Percentiles rank a stretch among this genome's conserved stretches.
Evolutionary conservation across 2,888 invertebrate species (phyloP).

Genomic region (Phyto melanocephala): DNA sequence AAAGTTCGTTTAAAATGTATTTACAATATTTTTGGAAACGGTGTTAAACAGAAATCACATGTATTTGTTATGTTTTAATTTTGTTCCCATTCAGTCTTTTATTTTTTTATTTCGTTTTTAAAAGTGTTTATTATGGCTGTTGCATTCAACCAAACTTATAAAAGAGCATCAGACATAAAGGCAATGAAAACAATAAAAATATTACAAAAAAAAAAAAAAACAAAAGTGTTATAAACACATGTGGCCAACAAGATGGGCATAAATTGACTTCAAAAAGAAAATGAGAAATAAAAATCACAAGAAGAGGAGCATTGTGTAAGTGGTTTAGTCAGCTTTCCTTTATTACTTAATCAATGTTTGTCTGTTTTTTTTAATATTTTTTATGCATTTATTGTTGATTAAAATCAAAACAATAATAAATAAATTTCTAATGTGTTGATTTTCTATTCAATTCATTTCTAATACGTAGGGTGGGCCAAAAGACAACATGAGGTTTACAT

Average conservation of each 20-base stretch:
- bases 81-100: not conserved
- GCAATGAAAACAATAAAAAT: not conserved
- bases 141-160: not conserved
- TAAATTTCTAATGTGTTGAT: not conserved
- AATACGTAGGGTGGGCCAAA: no score
- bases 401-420: not conserved
- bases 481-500: no score
- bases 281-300: not conserved
- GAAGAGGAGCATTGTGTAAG: not conserved
- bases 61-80: constrained; percentile 13
- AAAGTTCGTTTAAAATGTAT: no score
- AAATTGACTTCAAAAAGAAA: not conserved
- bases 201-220: not conserved
- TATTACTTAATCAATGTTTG: constrained; percentile 35
- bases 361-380: not conserved
- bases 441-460: not conserved
- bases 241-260: not conserved
- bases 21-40: not conserved
- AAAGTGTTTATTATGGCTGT: not conserved
- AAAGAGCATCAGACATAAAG: not conserved
- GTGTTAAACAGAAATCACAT: not conserved
- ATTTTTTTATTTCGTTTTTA: not conserved
- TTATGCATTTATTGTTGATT: constrained; percentile 1
- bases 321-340: constrained; percentile 33
- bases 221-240: constrained; percentile 47